Conservation (phyloP, 1,140 invertebrate genomes). For the Papilio polyxenes region DNA sequence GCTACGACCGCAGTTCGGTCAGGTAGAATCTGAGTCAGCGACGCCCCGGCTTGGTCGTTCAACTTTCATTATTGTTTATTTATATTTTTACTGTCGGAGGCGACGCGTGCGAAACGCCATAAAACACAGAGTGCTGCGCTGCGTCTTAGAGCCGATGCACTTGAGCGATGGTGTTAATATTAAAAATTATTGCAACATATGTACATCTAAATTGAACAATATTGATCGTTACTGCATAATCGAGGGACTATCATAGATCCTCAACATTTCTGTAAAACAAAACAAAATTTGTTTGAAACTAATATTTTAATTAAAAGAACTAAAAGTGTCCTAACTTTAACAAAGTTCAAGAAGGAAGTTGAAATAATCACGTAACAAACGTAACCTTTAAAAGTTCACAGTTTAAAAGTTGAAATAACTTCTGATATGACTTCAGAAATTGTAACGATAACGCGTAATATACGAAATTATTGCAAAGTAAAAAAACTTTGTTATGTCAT, state of each 20-base stretch:
- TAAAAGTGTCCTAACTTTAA: background rate
- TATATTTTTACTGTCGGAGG: constrained; percentile 66
- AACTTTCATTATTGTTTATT: constrained; percentile 71
- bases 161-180: background rate
- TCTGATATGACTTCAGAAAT: background rate
- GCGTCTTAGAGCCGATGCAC: constrained; percentile 5
- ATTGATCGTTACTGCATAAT: too few relatives aligned
- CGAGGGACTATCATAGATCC: too few relatives aligned
- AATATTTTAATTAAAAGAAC: background rate
- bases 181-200: constrained; percentile 1
- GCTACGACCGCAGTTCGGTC: constrained; percentile 33
- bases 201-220: background rate
- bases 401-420: background rate
- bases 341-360: background rate
- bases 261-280: too few relatives aligned
- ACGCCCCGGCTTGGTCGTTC: constrained; percentile 61
- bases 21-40: constrained; percentile 72
- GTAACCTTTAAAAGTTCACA: background rate
- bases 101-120: constrained; percentile 57
- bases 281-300: too few relatives aligned
- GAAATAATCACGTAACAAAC: background rate
- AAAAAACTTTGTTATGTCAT: background rate
- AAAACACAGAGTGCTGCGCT: constrained; percentile 47
- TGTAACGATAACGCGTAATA: background rate
- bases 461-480: background rate